phyloP scores from a whole-genome alignment of 2,113 vertebrate species.

The Apteryx owenii region DNA sequence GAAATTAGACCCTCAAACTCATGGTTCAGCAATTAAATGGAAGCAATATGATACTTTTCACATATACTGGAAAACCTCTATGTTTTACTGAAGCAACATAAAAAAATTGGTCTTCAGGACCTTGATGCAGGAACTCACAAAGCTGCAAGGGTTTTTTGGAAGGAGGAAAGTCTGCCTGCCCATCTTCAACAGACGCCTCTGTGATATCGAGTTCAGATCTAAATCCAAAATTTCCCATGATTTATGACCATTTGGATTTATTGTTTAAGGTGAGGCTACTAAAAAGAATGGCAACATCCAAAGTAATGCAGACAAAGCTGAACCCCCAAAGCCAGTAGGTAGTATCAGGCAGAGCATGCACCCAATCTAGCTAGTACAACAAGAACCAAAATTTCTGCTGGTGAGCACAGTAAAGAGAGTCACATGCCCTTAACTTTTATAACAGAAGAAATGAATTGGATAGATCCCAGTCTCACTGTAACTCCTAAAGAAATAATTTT shows the following conservation, averaged over 20 bases:
- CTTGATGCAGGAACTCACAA: not conserved
- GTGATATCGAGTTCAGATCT: not conserved
- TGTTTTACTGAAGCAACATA: not conserved
- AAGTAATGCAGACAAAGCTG: not conserved
- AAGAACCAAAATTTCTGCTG: not conserved
- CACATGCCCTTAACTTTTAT: not conserved
- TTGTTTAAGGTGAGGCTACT: not conserved
- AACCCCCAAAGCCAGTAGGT: not conserved
- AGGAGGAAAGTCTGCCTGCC: not conserved
- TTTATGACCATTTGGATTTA: not conserved
- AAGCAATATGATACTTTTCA: constrained; percentile 59
- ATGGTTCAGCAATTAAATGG: constrained; percentile 36
- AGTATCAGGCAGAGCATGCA: not conserved
- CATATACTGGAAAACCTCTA: constrained; percentile 2
- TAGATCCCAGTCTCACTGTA: not conserved
- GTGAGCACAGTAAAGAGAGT: not conserved
- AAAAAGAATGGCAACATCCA: not conserved
- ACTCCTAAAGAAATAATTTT: not conserved
- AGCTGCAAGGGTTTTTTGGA: not conserved
- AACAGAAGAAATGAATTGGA: not conserved
- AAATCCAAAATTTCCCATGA: not conserved
- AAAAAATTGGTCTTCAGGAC: not conserved
- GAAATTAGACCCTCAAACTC: constrained; percentile 51
- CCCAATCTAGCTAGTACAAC: not conserved
- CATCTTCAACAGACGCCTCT: not conserved